Conservation (phyloP, 2,888 invertebrate species). For the Eupithecia abbreviata region DNA sequence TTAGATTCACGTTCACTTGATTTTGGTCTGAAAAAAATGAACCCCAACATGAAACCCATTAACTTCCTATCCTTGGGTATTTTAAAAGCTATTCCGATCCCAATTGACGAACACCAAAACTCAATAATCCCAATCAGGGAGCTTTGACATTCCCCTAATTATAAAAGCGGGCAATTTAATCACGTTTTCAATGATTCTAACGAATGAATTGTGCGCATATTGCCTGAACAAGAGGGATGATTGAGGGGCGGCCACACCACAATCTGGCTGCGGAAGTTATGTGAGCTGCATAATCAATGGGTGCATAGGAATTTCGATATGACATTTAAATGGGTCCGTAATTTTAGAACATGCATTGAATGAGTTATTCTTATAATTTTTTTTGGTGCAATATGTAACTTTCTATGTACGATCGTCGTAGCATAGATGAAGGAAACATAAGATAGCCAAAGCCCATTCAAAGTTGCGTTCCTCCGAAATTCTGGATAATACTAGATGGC, state of each 20-base stretch:
- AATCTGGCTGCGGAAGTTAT: slow-evolving; percentile 51
- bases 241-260: slow-evolving; percentile 56
- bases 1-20: not conserved
- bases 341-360: slow-evolving; percentile 7
- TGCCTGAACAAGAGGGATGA: slow-evolving; percentile 65
- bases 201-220: slow-evolving; percentile 63
- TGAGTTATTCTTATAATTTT: not conserved
- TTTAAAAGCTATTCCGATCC: not conserved
- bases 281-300: slow-evolving; percentile 60
- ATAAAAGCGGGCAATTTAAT: slow-evolving; percentile 35
- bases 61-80: not conserved
- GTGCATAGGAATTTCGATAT: slow-evolving; percentile 43
- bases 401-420: not conserved
- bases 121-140: slow-evolving; percentile 25
- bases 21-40: not conserved
- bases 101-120: slow-evolving; percentile 7
- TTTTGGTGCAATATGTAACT: not conserved
- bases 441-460: too few relatives aligned
- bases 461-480: too few relatives aligned
- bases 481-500: too few relatives aligned
- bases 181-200: slow-evolving; percentile 48
- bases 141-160: slow-evolving; percentile 36
- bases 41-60: not conserved
- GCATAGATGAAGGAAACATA: too few relatives aligned
- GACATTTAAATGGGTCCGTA: slow-evolving; percentile 36